Percentiles rank a stretch among this genome's conserved stretches.
phyloP scores from a whole-genome alignment of 2,797 vertebrate species.

The Chiroxiphia lanceolata region DNA sequence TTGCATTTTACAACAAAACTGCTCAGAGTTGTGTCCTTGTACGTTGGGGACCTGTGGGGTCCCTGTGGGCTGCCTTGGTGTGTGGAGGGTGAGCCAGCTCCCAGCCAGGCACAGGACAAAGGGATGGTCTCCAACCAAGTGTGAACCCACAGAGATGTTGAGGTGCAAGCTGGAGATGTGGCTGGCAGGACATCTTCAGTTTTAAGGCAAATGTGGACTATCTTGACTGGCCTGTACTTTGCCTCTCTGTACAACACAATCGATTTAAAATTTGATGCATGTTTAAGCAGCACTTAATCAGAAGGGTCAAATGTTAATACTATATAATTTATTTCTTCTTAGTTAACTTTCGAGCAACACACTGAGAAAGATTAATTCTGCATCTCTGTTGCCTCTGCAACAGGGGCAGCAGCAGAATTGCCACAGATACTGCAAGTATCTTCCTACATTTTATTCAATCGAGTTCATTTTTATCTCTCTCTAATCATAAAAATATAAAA shows the following conservation, averaged over 20 bases:
- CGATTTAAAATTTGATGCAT: background rate
- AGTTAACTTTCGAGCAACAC: conserved; percentile 19
- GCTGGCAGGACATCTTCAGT: background rate
- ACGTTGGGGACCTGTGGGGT: fast-evolving
- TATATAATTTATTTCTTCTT: conserved; percentile 27
- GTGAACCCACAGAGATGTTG: fast-evolving
- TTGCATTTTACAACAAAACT: background rate
- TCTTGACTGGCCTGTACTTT: background rate
- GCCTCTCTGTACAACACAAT: background rate
- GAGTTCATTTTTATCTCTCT: conserved; percentile 62
- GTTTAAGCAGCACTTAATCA: conserved; percentile 21
- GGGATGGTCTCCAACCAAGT: background rate
- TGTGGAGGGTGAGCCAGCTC: background rate
- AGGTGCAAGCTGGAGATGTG: background rate
- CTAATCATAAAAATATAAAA: conserved; percentile 74
- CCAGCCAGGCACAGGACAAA: background rate
- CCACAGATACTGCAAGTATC: background rate
- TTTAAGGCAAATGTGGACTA: background rate
- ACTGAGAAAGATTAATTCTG: conserved; percentile 33
- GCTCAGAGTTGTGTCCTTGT: background rate
- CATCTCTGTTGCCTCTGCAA: background rate
- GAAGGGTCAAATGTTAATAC: background rate
- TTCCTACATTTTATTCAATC: conserved; percentile 58
- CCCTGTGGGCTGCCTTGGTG: fast-evolving
- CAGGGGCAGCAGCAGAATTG: background rate